Evolutionary conservation across 2,797 vertebrate species (phyloP).

Genomic region (Petrocephalus sullivani): DNA sequence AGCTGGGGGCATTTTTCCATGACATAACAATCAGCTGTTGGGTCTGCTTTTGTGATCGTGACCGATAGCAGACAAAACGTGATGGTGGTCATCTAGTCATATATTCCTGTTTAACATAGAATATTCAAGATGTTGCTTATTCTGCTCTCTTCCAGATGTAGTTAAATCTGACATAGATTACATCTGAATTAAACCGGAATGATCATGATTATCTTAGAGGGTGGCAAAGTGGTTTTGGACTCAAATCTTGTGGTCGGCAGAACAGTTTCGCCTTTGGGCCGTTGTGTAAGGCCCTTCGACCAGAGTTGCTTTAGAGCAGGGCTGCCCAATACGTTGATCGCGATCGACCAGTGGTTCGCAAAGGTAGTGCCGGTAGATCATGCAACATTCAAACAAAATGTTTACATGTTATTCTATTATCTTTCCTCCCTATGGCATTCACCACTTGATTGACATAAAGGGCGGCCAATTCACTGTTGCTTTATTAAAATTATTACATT

Average conservation of each 20-base stretch:
- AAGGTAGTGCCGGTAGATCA: no score
- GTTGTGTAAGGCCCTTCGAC: no score
- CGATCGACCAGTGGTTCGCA: no score
- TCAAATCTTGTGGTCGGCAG: not conserved
- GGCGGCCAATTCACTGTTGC: no score
- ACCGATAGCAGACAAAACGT: not conserved
- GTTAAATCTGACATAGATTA: not conserved
- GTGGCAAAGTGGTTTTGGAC: not conserved
- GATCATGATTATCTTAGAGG: not conserved
- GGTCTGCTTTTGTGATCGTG: not conserved
- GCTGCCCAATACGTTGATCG: no score
- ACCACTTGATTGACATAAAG: no score
- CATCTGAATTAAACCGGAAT: not conserved
- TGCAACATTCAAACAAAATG: no score
- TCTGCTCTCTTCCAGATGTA: not conserved
- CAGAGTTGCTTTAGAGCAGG: no score
- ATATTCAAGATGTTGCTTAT: not conserved
- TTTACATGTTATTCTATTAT: no score
- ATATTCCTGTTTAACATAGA: no score
- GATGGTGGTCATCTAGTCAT: not conserved
- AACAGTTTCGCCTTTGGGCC: not conserved
- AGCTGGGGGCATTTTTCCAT: constrained; percentile 4
- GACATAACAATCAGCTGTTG: not conserved
- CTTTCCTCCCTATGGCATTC: no score
- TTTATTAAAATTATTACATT: no score